Evolutionary conservation across 2,888 invertebrate species (phyloP).

Genomic region (Nymphalis c-album): DNA sequence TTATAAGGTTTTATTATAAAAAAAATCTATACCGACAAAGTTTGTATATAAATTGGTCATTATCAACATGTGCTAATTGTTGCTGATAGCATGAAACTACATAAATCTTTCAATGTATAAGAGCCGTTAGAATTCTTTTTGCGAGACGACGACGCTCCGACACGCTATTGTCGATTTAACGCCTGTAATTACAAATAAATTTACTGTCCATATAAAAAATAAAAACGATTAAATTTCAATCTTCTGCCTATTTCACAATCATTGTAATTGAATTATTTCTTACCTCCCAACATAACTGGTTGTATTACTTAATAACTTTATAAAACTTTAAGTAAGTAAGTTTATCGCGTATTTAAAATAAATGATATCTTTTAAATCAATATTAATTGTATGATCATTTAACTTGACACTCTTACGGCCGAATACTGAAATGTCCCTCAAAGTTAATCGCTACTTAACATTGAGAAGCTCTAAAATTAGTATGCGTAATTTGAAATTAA

Average conservation of each 20-base stretch:
- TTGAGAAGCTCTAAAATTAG: too few species aligned
- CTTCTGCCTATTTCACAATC: conserved; percentile 26
- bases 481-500: too few species aligned
- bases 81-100: conserved; percentile 49
- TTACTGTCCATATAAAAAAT: conserved; percentile 41
- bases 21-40: too few species aligned
- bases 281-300: conserved; percentile 10
- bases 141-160: conserved; percentile 56
- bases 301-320: conserved; percentile 17
- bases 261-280: conserved; percentile 28
- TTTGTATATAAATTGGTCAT: conserved; percentile 10
- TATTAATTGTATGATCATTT: conserved; percentile 1
- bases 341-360: too few species aligned
- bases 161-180: conserved; percentile 64
- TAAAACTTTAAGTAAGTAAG: neutral
- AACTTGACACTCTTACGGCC: neutral
- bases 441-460: too few species aligned
- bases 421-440: too few species aligned
- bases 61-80: conserved; percentile 49
- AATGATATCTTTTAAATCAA: neutral
- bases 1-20: too few species aligned
- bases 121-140: conserved; percentile 72
- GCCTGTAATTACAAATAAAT: conserved; percentile 67
- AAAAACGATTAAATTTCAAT: conserved; percentile 26
- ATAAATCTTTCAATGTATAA: conserved; percentile 50